Evolutionary conservation across 2,113 vertebrate species (phyloP).

Genomic region (Nasalis larvatus): DNA sequence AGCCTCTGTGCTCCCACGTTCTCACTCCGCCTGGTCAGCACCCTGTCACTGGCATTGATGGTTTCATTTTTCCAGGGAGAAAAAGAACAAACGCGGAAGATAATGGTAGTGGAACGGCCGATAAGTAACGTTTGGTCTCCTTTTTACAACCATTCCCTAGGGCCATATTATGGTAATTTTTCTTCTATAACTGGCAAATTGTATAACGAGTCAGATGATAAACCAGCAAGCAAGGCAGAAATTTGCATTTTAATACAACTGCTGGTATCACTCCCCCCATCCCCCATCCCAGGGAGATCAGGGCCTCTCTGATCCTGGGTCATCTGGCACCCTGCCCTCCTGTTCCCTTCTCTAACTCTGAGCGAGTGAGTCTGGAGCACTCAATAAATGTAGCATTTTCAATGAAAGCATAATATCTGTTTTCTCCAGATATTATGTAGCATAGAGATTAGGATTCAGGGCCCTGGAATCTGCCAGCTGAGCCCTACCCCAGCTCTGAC

Average conservation of each 20-base stretch:
- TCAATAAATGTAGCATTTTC: not conserved
- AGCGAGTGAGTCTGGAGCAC: not conserved
- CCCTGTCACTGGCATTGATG: conserved; percentile 44
- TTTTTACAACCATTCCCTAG: conserved; percentile 86
- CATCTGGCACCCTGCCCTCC: not conserved
- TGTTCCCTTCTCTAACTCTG: not conserved
- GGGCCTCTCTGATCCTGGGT: not conserved
- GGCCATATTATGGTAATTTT: conserved; percentile 92
- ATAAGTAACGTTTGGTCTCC: conserved; percentile 86
- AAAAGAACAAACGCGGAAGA: conserved; percentile 80
- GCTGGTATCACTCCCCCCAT: conserved; percentile 84
- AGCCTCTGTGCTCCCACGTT: accelerated
- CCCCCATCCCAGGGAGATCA: conserved; percentile 46
- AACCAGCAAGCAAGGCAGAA: conserved; percentile 90
- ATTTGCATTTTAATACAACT: conserved; percentile 96
- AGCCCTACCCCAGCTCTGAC: not conserved
- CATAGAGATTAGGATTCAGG: not conserved
- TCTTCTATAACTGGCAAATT: conserved; percentile 90
- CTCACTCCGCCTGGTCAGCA: not conserved
- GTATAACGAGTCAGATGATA: conserved; percentile 90
- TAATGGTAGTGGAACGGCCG: conserved; percentile 83
- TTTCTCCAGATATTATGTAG: not conserved
- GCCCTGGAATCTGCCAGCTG: not conserved
- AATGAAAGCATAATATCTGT: not conserved
- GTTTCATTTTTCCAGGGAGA: conserved; percentile 74